Evolutionary conservation across 2,888 invertebrate species (phyloP).

Genomic region (Eulithis testata): DNA sequence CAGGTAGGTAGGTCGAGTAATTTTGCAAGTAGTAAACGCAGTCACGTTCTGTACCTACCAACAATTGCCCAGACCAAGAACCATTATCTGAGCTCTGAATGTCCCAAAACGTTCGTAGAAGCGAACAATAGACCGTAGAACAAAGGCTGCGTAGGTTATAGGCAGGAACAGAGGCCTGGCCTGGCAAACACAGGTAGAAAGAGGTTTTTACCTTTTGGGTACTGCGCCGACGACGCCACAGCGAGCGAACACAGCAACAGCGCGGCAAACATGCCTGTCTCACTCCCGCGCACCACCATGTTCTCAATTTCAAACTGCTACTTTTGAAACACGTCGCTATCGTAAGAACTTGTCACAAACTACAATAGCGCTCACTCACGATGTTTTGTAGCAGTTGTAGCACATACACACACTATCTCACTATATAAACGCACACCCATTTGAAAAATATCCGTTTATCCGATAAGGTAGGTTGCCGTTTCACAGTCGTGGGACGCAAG

Average conservation of each 20-base stretch:
- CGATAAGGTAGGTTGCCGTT: slow-evolving; percentile 79
- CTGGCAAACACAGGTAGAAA: slow-evolving; percentile 68
- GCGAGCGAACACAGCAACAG: slow-evolving; percentile 70
- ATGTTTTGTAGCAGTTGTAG: slow-evolving; percentile 61
- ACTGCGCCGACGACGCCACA: slow-evolving; percentile 76
- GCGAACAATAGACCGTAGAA: slow-evolving; percentile 70
- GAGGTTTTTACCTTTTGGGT: slow-evolving; percentile 78
- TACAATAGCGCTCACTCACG: slow-evolving; percentile 69
- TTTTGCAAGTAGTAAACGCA: slow-evolving; percentile 31
- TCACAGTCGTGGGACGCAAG: slow-evolving; percentile 78
- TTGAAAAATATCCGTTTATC: slow-evolving; percentile 84
- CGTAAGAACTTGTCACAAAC: slow-evolving; percentile 76
- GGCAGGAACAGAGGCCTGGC: slow-evolving; percentile 46
- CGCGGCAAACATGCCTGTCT: slow-evolving; percentile 68
- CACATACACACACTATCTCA: slow-evolving; percentile 82
- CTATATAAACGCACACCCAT: slow-evolving; percentile 80
- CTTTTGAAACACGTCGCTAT: slow-evolving; percentile 72
- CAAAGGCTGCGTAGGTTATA: slow-evolving; percentile 57
- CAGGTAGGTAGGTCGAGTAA: slow-evolving; percentile 17
- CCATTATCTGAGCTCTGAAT: slow-evolving; percentile 8
- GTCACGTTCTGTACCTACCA: slow-evolving; percentile 34
- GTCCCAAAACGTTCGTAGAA: slow-evolving; percentile 42
- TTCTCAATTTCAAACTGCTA: slow-evolving; percentile 67
- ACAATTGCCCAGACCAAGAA: slow-evolving; percentile 3
- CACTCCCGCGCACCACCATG: slow-evolving; percentile 71